Evolutionary conservation across 2,888 invertebrate genomes (phyloP).

Genomic region (Celastrina argiolus): DNA sequence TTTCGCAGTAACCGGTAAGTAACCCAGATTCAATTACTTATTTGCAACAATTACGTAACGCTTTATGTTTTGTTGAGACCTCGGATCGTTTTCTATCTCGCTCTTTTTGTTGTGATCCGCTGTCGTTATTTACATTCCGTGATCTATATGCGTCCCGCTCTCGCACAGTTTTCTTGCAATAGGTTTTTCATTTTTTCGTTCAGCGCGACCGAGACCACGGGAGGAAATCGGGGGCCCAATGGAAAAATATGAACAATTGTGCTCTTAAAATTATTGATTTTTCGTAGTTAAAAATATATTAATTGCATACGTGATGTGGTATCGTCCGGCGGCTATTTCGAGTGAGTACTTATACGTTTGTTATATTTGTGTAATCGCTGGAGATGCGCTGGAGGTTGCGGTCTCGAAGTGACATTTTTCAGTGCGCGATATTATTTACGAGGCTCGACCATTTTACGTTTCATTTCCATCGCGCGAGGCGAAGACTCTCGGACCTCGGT

Average conservation of each 20-base stretch:
- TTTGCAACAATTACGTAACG: slow-evolving; percentile 49
- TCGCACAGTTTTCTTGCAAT: slow-evolving; percentile 64
- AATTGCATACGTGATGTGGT: slow-evolving; percentile 64
- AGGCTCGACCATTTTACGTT: slow-evolving; percentile 47
- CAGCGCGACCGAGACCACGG: slow-evolving; percentile 56
- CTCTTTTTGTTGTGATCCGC: slow-evolving; percentile 70
- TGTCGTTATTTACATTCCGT: slow-evolving; percentile 70
- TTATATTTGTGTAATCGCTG: slow-evolving; percentile 38
- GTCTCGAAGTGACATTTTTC: slow-evolving; percentile 68
- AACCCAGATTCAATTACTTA: slow-evolving; percentile 28
- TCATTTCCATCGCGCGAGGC: slow-evolving; percentile 29
- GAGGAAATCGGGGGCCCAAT: slow-evolving; percentile 56
- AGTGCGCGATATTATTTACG: slow-evolving; percentile 48
- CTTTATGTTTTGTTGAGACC: slow-evolving; percentile 52
- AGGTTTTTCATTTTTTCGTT: slow-evolving; percentile 73
- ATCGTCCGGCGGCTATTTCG: slow-evolving; percentile 42
- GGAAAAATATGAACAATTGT: slow-evolving; percentile 74
- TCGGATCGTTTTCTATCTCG: slow-evolving; percentile 54
- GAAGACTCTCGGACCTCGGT: slow-evolving; percentile 28
- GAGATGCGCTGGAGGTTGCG: slow-evolving; percentile 47
- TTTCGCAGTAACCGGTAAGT: slow-evolving; percentile 40
- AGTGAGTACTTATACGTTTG: slow-evolving; percentile 62
- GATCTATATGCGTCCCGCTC: slow-evolving; percentile 66
- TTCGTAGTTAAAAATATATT: slow-evolving; percentile 68
- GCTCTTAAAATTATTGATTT: slow-evolving; percentile 76